A percentile compares a stretch with the other conserved stretches of the same genome.
phyloP scores from a whole-genome alignment of 2,797 vertebrate genomes.

The Ptychadena robeensis region DNA sequence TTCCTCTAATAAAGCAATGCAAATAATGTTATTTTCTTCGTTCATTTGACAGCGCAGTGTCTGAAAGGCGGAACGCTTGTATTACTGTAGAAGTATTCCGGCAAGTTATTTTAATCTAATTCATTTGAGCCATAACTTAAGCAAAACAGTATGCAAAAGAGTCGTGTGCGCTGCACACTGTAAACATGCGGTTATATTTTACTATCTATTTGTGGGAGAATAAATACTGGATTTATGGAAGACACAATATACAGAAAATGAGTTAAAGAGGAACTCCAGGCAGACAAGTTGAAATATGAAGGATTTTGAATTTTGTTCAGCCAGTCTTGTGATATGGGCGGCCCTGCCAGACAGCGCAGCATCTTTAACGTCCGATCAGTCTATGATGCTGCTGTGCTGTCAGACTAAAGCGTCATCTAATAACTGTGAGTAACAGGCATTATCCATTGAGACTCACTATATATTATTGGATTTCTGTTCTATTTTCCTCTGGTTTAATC shows the following conservation, averaged over 20 bases:
- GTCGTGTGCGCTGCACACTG: background rate
- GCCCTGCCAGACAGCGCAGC: too few relatives aligned
- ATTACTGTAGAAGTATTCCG: background rate
- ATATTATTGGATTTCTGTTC: too few relatives aligned
- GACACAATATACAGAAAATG: background rate
- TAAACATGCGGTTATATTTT: conserved; percentile 1
- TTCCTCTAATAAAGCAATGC: background rate
- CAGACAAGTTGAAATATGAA: background rate
- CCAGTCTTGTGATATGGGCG: too few relatives aligned
- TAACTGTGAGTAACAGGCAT: too few relatives aligned
- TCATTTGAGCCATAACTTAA: conserved; percentile 2
- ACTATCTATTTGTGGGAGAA: conserved; percentile 5
- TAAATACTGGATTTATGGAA: background rate
- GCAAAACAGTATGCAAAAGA: conserved; percentile 15
- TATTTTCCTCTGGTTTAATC: too few relatives aligned
- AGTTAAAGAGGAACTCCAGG: background rate
- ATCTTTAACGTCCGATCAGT: too few relatives aligned
- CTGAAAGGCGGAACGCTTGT: background rate
- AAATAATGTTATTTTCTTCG: background rate
- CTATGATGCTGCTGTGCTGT: too few relatives aligned
- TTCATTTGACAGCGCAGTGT: background rate
- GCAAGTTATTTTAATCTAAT: conserved; percentile 14
- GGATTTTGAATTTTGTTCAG: too few relatives aligned
- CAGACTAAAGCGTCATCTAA: too few relatives aligned
- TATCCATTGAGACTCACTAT: too few relatives aligned